Evolutionary conservation across 2,888 invertebrate genomes (phyloP).

Genomic region (Polydrusus pterygomalis): DNA sequence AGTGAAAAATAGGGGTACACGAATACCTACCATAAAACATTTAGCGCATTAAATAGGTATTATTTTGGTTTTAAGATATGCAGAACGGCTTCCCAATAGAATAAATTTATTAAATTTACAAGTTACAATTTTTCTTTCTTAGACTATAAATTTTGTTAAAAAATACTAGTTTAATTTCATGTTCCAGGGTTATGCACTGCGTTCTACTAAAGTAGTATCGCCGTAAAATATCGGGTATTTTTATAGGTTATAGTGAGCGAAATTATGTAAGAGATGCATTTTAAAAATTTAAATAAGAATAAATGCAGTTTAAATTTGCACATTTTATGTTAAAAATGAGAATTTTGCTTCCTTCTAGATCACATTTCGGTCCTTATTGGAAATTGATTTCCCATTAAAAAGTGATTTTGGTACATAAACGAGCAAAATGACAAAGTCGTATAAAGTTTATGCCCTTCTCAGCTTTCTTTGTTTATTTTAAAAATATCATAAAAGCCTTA

Average conservation of each 20-base stretch:
- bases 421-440: constrained; percentile 20
- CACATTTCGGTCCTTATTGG: constrained; percentile 24
- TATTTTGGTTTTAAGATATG: no score
- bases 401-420: constrained; percentile 11
- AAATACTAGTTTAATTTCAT: background rate
- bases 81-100: no score
- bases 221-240: background rate
- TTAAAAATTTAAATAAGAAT: constrained; percentile 11
- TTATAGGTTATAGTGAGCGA: background rate
- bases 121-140: no score
- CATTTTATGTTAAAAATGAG: background rate
- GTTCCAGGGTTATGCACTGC: background rate
- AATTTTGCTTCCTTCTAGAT: background rate
- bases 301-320: constrained; percentile 17
- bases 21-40: no score
- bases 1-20: no score
- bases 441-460: constrained; percentile 21
- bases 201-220: background rate
- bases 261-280: background rate
- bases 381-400: constrained; percentile 27
- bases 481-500: constrained; percentile 14
- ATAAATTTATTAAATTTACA: no score
- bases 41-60: no score
- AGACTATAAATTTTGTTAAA: background rate
- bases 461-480: constrained; percentile 24